Evolutionary conservation across 1,140 invertebrate genomes (phyloP).

Genomic region (Coenobita brevimanus): DNA sequence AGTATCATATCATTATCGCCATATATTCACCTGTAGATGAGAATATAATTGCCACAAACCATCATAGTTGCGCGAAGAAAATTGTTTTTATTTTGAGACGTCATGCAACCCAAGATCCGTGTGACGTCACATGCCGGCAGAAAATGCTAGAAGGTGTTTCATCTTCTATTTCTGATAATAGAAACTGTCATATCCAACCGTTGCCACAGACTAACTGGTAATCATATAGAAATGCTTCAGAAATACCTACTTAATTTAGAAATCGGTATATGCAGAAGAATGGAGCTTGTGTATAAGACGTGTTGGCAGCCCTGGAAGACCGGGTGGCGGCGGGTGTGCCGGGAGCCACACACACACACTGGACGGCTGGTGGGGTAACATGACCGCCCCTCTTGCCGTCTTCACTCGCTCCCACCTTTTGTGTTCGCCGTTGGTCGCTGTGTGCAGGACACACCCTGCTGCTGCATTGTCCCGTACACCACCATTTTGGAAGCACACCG

Average conservation of each 20-base stretch:
- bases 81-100: conserved; percentile 11
- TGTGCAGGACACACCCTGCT: not conserved
- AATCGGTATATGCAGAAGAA: not conserved
- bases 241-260: not conserved
- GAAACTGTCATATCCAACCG: not conserved
- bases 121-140: conserved; percentile 49
- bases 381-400: conserved; percentile 17
- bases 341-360: conserved; percentile 9
- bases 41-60: too few relatives aligned
- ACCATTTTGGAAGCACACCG: not conserved
- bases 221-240: not conserved
- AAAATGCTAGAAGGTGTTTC: conserved; percentile 42
- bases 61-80: not conserved
- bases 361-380: conserved; percentile 27
- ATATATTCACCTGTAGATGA: too few relatives aligned
- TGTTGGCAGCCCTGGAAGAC: conserved; percentile 56
- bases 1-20: too few relatives aligned
- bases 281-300: not conserved
- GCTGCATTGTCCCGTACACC: not conserved
- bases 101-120: conserved; percentile 33
- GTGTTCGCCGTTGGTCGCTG: not conserved
- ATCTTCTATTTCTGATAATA: not conserved
- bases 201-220: not conserved
- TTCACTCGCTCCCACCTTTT: not conserved
- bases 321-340: not conserved